A percentile compares a stretch with the other conserved stretches of the same genome.
These are phyloP conservation scores for Budorcas taxicolor DNA, from an alignment of 2,113 vertebrate genomes.

Conservation along the genomic window DNA sequence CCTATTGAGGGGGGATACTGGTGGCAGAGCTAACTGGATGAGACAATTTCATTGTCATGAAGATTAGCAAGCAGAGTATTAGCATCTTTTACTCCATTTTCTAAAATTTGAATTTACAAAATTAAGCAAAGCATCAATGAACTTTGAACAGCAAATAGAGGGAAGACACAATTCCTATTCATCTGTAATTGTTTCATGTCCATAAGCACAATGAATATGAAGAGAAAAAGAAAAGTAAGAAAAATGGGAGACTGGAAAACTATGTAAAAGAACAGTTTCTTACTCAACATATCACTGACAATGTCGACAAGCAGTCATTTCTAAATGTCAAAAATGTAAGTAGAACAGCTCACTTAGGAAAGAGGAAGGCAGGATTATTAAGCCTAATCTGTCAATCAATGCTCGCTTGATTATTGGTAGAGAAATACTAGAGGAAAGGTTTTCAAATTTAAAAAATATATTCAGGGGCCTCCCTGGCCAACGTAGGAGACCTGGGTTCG, in stretches of 20 bases:
- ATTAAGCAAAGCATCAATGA: not conserved
- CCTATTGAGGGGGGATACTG: not conserved
- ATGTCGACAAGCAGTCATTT: conserved; percentile 57
- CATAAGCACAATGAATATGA: not conserved
- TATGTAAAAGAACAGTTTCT: not conserved
- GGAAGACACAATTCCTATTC: not conserved
- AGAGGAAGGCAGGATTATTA: not conserved
- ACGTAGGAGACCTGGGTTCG: not conserved
- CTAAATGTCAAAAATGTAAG: conserved; percentile 40
- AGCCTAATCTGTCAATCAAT: conserved; percentile 30
- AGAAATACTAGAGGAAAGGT: not conserved
- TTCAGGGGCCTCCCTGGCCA: not conserved
- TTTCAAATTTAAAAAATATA: not conserved
- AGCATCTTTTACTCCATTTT: not conserved
- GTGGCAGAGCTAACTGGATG: not conserved
- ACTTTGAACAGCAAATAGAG: not conserved
- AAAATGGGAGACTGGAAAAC: conserved; percentile 24
- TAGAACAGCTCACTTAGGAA: conserved; percentile 15
- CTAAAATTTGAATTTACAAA: not conserved
- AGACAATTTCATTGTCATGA: not conserved
- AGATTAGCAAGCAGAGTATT: not conserved
- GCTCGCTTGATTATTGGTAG: not conserved
- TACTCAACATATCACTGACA: conserved; percentile 31
- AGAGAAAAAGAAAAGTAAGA: not conserved
- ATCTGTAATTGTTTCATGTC: not conserved